These are phyloP conservation scores for Cheirogaleus medius DNA, from an alignment of 2,113 vertebrate genomes.

Conservation along the genomic window DNA sequence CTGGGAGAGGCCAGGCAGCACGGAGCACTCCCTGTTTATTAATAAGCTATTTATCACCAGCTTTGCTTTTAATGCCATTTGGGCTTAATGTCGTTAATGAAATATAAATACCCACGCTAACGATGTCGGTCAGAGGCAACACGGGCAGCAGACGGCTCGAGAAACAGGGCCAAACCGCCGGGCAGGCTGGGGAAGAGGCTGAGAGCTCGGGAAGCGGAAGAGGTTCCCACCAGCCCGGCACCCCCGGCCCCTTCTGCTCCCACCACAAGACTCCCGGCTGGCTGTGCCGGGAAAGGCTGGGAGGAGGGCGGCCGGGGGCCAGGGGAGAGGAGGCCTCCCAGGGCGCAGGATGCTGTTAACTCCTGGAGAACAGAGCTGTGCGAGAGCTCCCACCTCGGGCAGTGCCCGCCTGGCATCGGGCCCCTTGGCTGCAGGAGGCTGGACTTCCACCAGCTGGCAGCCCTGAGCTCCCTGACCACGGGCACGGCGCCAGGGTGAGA, in stretches of 20 bases:
- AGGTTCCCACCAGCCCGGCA: conserved; percentile 54
- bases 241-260: conserved; percentile 39
- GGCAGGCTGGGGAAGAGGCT: conserved; percentile 68
- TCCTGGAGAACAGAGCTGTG: neutral
- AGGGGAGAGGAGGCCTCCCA: neutral
- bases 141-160: conserved; percentile 84
- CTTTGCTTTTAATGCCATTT: conserved; percentile 91
- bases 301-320: neutral
- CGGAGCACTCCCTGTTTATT: conserved; percentile 88
- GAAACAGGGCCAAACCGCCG: conserved; percentile 84
- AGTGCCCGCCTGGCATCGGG: conserved; percentile 58
- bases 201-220: conserved; percentile 68
- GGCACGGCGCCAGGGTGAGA: neutral
- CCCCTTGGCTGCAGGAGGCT: conserved; percentile 63
- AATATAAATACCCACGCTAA: conserved; percentile 91
- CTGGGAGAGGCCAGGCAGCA: conserved; percentile 75
- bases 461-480: conserved; percentile 56
- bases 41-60: conserved; percentile 91
- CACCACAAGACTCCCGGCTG: conserved; percentile 42
- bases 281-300: conserved; percentile 62
- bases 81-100: conserved; percentile 91
- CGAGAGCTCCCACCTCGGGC: conserved; percentile 31
- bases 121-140: conserved; percentile 90
- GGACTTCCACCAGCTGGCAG: conserved; percentile 71
- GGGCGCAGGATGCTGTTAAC: neutral